Base-by-base conservation (phyloP, 2,113 vertebrate species). In the Lutjanus erythropterus region DNA sequence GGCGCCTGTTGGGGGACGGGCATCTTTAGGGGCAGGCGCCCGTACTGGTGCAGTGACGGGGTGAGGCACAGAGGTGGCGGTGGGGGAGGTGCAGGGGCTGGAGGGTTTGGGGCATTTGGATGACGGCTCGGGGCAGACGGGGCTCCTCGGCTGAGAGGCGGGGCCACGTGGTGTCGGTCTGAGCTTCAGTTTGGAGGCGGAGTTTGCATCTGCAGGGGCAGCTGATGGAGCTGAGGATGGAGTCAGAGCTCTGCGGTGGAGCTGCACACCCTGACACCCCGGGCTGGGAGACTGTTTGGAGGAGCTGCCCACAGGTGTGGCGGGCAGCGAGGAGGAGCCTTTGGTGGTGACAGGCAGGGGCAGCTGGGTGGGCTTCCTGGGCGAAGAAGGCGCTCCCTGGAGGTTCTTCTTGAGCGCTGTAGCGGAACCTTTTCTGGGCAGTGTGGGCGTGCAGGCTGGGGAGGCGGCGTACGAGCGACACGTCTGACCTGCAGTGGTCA, bases 61-160 rank as follows among this genome's bases (percentile, higher is more conserved):
- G 91, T 75, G 78, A 39, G 78, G 73, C 52, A 78, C 8, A 3
- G 50, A 18, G 74, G 86, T 2, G 19, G 84, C 5, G 11, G 61
- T 41, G 37, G 79, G 86, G 16, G 87, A 58, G 23, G 64, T 49
- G 50, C 53, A 78, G 25, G 77, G 65, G 53, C 73, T 89, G 0
- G 95, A 91, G 15, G 96, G 93, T n/a, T 94, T 85, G 75, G 93
- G 91, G 47, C 81, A 92, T 89, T 96, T 98, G 80, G 92, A 93
- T 60, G 92, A 58, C 0, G 92, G 93, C 84, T 96, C 95, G 0
- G 96, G 91, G n/a, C 94, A 91, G 69, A 94, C 87, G 0, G 92
- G 93, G 35, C 73, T 90, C 77, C 93, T 89, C 0, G 78, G 58
- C 44, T 92, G 58, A 1, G 94, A 79, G 21, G 88, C 47, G 44